Evolutionary conservation across 2,888 invertebrate genomes (phyloP), one percentile per base, ranked within the genome.

Genomic region (Micoletzkya japonica): DNA sequence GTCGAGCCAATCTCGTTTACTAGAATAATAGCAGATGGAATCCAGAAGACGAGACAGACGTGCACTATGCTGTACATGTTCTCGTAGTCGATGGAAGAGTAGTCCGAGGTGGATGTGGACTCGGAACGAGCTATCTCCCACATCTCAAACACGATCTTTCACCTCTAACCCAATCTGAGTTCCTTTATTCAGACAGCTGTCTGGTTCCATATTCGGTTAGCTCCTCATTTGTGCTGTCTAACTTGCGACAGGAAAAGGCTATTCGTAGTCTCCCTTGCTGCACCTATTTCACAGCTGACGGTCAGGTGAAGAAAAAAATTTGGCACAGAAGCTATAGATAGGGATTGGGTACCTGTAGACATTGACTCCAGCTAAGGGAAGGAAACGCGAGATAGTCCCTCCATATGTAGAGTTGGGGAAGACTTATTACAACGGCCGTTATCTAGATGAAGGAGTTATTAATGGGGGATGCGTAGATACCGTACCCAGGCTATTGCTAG

Each of bases 321-420:
- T n/a, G n/a, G n/a, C n/a, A n/a, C n/a, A n/a, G n/a, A n/a, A n/a
- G n/a, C n/a, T n/a, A n/a, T n/a, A n/a, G n/a, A 52, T 14, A 14
- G 4, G 32, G n/a, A 63, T 20, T 34, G 68, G 10, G 14, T 60
- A 78, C 77, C 73, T 73, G 74, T 59, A 82, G 72, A 71, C 84
- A 84, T 61, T 84, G 84, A 57, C 78, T 80, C 84, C 84, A 84
- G 57, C 81, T 78, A n/a, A 74, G 70, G n/a, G 77, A 71, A 2
- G 81, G 77, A 49, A 82, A 77, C 0, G 83, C 82, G 7, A 80
- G 66, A 60, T 78, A 82, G 56, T 78, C 75, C n/a, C 74, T 71
- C 84, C 84, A 84, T 56, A 84, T 72, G 50, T 77, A 77, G 28
- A 84, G 71, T 68, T 84, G 84, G 1, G 84, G 84, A 17, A 76